Base-by-base conservation (phyloP, 2,888 invertebrate genomes). In the Boloria euphrosyne region DNA sequence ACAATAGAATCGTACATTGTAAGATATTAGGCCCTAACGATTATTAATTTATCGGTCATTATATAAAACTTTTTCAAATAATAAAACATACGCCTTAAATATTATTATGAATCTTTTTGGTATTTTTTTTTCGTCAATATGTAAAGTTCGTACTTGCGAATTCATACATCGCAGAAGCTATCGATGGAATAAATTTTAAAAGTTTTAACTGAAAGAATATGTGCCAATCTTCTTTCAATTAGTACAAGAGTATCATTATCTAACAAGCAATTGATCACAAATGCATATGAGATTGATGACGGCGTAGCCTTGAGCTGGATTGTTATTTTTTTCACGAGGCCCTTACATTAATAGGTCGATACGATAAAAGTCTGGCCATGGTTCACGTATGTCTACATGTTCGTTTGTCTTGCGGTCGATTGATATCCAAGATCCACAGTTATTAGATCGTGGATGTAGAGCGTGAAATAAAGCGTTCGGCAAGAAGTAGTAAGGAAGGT, bases 401-500 rank as follows among this genome's bases (percentile, higher is more conserved):
- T 22, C 22, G 57, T 59, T 17, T 47, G 50, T 59, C 70, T 55
- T 62, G 68, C 69, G 65, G 67, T 57, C 66, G 70, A 66, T 63
- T 67, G 60, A 62, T 83, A 82, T 81, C 78, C 80, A 83, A 81
- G 80, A 86, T 84, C 78, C 83, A 83, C 81, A 83, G 80, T 85
- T 87, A 86, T 86, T 87, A 84, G 86, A 83, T 84, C 80, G 78
- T 89, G 85, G 86, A 90, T 90, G 74, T 89, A 87, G 90, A 91
- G 90, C 90, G 87, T 91, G 89, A 90, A 88, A 84, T 84, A 70
- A 87, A 87, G 84, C 85, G 87, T 85, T 85, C 85, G 86, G 82
- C 82, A 86, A 86, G 84, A 86, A 86, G 80, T 84, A 83, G 79
- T 81, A 82, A 82, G 79, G 80, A 74, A 70, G 70, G 73, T 90